These are phyloP conservation scores for Stenolophus ochropezus DNA, from an alignment of 2,888 invertebrate genomes.

Conservation along the genomic window DNA sequence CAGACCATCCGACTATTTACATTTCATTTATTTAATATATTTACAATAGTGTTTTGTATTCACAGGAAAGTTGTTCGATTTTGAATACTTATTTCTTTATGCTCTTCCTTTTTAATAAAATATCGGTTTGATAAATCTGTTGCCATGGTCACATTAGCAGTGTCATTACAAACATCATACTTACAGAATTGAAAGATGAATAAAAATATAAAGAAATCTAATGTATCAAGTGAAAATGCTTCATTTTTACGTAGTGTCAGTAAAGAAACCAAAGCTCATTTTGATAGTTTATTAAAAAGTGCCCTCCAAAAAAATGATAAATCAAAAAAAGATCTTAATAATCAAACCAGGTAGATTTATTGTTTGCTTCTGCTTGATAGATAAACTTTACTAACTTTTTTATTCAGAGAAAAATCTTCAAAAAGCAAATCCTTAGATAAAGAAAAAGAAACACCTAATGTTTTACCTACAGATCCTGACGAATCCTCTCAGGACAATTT, in stretches of 20 bases:
- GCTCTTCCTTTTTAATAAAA: no score
- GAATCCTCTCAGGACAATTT: conserved; percentile 61
- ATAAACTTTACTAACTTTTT: conserved; percentile 20
- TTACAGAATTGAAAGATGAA: conserved; percentile 23
- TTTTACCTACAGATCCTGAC: no score
- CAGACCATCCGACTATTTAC: no score
- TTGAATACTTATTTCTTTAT: no score
- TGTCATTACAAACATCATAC: conserved; percentile 38
- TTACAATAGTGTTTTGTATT: no score
- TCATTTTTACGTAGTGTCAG: conserved; percentile 62
- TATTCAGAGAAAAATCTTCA: conserved; percentile 50
- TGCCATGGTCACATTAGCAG: conserved; percentile 19
- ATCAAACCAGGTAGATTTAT: conserved; percentile 10
- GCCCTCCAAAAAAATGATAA: conserved; percentile 63
- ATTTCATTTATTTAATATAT: no score
- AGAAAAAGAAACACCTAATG: conserved; percentile 43
- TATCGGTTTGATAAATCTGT: conserved; percentile 4
- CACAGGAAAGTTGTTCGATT: no score
- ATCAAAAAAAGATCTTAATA: conserved; percentile 15
- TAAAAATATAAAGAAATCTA: conserved; percentile 22
- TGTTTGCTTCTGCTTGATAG: neutral
- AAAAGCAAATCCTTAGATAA: conserved; percentile 53
- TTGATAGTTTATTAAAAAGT: conserved; percentile 67
- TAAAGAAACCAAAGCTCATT: conserved; percentile 68
- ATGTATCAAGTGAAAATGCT: conserved; percentile 13